These are phyloP conservation scores for Watsonalla binaria DNA, from an alignment of 2,888 invertebrate species.

Conservation along the genomic window DNA sequence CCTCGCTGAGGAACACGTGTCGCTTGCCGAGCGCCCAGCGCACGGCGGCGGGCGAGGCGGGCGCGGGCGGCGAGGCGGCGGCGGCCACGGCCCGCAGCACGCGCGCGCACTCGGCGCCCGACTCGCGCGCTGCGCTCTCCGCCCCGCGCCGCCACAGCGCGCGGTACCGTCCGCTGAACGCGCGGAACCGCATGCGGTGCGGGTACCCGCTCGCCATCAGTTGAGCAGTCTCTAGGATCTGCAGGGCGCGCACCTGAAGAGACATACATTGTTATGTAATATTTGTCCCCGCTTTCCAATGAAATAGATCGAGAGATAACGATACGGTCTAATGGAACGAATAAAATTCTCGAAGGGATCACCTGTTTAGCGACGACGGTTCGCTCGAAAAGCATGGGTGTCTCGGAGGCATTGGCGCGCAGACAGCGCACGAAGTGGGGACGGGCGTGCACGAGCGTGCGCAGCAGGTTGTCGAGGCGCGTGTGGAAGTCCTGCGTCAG, in stretches of 20 bases:
- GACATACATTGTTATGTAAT: slow-evolving; percentile 79
- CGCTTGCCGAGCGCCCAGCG: slow-evolving; percentile 95
- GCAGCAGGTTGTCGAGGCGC: slow-evolving; percentile 92
- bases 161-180: slow-evolving; percentile 91
- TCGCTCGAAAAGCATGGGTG: slow-evolving; percentile 90
- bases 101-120: slow-evolving; percentile 80
- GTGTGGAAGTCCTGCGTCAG: slow-evolving; percentile 97
- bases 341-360: slow-evolving; percentile 46
- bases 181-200: slow-evolving; percentile 96
- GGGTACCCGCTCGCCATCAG: slow-evolving; percentile 97
- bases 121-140: slow-evolving; percentile 79
- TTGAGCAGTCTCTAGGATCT: slow-evolving; percentile 96
- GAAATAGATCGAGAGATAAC: too few species aligned
- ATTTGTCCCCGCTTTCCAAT: neutral
- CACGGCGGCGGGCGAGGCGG: slow-evolving; percentile 79
- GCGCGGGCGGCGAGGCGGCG: slow-evolving; percentile 89
- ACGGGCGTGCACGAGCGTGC: slow-evolving; percentile 94
- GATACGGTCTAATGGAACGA: too few species aligned
- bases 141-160: slow-evolving; percentile 89
- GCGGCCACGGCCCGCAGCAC: slow-evolving; percentile 87
- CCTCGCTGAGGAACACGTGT: slow-evolving; percentile 96
- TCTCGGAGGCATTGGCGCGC: slow-evolving; percentile 90
- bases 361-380: slow-evolving; percentile 89
- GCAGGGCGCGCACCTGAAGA: slow-evolving; percentile 86
- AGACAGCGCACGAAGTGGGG: slow-evolving; percentile 97